phyloP scores from a whole-genome alignment of 37 sponge, comb jelly and placozoan genomes.

The Beroe forskalii region DNA sequence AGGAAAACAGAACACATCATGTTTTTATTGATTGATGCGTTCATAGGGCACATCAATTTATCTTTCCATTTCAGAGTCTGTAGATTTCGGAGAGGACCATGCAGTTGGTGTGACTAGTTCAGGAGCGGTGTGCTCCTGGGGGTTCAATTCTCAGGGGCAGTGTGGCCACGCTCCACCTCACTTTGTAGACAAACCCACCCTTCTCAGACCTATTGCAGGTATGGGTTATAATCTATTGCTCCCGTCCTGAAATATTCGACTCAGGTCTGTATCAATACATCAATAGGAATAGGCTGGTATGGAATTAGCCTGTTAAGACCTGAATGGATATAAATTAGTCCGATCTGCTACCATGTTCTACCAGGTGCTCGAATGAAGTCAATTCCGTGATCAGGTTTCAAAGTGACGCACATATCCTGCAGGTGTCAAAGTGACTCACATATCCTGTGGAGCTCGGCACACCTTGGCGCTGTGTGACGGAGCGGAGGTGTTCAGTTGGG shows the following conservation, averaged over 20 bases:
- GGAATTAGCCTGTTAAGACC: not conserved
- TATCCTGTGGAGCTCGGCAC: constrained; percentile 53
- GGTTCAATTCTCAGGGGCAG: constrained; percentile 42
- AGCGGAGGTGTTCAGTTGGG: constrained; percentile 59
- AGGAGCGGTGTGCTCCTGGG: constrained; percentile 19
- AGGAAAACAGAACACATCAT: too few relatives aligned
- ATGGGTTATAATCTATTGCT: too few relatives aligned
- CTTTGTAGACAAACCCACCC: constrained; percentile 45
- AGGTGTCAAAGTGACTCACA: constrained; percentile 40
- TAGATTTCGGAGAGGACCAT: constrained; percentile 47
- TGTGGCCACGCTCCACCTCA: constrained; percentile 53
- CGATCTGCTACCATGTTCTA: too few relatives aligned
- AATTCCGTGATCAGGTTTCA: too few relatives aligned
- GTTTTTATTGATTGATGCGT: too few relatives aligned
- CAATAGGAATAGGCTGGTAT: not conserved
- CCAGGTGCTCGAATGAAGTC: too few relatives aligned
- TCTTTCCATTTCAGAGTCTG: constrained; percentile 6
- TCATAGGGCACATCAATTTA: too few relatives aligned
- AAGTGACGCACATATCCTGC: not conserved
- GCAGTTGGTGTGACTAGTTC: constrained; percentile 49
- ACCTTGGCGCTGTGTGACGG: constrained; percentile 25
- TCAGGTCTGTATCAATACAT: too few relatives aligned
- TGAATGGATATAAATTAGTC: too few relatives aligned
- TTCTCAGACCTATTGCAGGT: constrained; percentile 20
- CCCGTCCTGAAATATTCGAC: too few relatives aligned